These are phyloP conservation scores for Leptinotarsa juncta DNA, from an alignment of 2,888 invertebrate species.

Conservation along the genomic window DNA sequence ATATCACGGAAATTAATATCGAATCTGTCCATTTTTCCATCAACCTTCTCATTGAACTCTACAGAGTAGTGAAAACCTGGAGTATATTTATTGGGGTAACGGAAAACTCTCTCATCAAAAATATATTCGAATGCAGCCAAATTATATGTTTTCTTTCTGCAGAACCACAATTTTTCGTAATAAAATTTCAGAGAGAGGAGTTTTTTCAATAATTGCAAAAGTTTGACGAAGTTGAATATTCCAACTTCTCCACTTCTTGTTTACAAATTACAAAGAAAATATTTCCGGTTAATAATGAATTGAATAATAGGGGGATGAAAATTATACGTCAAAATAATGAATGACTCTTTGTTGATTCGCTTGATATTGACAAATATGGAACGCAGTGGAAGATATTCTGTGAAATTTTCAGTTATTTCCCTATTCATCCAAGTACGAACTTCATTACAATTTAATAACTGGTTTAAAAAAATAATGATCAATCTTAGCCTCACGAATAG, in stretches of 20 bases:
- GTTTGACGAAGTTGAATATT: constrained; percentile 7
- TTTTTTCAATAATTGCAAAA: constrained; percentile 13
- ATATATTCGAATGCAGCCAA: not conserved
- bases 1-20: constrained; percentile 29
- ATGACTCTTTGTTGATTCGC: too few relatives aligned
- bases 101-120: not conserved
- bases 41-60: not conserved
- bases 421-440: too few relatives aligned
- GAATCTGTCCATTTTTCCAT: not conserved
- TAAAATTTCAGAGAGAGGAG: not conserved
- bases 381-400: too few relatives aligned
- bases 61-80: not conserved
- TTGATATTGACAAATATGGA: too few relatives aligned
- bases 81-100: not conserved
- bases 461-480: too few relatives aligned
- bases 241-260: not conserved
- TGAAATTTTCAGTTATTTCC: too few relatives aligned
- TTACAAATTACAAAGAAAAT: not conserved
- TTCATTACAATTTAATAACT: too few relatives aligned
- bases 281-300: not conserved
- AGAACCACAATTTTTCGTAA: not conserved
- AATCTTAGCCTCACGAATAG: too few relatives aligned
- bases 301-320: not conserved
- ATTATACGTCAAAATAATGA: too few relatives aligned
- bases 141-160: constrained; percentile 9